Base-by-base conservation (phyloP, 1,140 invertebrate species). In the Prorops nasuta region DNA sequence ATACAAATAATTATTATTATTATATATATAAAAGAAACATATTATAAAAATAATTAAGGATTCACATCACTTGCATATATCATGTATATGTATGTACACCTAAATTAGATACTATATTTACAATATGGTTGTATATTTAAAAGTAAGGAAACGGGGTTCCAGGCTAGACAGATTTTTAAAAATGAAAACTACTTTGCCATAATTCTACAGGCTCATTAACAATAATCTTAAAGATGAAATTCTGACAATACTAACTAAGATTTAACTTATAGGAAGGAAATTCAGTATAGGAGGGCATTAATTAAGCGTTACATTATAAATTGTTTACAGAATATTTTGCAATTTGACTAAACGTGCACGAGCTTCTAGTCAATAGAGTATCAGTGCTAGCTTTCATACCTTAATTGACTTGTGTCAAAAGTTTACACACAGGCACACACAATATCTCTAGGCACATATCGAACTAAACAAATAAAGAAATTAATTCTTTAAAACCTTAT, bases 351-450 rank as follows among this genome's bases (percentile, higher is more conserved):
- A 54, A 42, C 35, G 31, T 49, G 40, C 38, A 40, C 43, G 48
- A 56, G 52, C 53, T 57, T 62, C 44, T 52, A 54, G 31, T 44
- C 47, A 60, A 44, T 39, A 57, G 49, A 49, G 44, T 50, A 50
- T 44, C 32, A n/a, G n/a, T n/a, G n/a, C n/a, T n/a, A n/a, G n/a
- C n/a, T n/a, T n/a, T n/a, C n/a, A n/a, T n/a, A n/a, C n/a, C n/a
- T n/a, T n/a, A n/a, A n/a, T n/a, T n/a, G n/a, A n/a, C n/a, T n/a
- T n/a, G n/a, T n/a, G n/a, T n/a, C n/a, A n/a, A n/a, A n/a, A n/a
- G n/a, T n/a, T n/a, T n/a, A n/a, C n/a, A n/a, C n/a, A n/a, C n/a
- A n/a, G n/a, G n/a, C n/a, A n/a, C n/a, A n/a, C n/a, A n/a, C n/a
- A n/a, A n/a, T n/a, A n/a, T n/a, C n/a, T n/a, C n/a, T n/a, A n/a